Evolutionary conservation across 2,888 invertebrate species (phyloP), one percentile per base, ranked within the genome.

Genomic region (Pecten maximus): DNA sequence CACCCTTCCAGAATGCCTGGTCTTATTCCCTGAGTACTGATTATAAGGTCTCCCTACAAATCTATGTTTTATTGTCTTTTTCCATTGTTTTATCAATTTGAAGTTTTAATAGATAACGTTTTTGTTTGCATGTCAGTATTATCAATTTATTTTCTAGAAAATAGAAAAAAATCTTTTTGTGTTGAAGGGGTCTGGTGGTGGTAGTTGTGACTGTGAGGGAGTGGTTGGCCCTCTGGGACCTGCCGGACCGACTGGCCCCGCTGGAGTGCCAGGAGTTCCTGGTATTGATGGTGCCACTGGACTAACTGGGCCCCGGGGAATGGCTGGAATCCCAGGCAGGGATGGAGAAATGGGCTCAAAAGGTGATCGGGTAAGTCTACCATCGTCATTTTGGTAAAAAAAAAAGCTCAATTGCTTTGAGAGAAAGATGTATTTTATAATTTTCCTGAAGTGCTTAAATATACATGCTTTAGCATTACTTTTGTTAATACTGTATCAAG

Each of bases 311-410:
- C 89, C 90, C 23, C 89, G 90, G 88, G 94, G 94, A 19, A 89
- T 92, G n/a, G 91, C 90, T 28, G 94, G 94, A 12, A 92, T 91
- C 28, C 93, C 94, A 23, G 95, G 95, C 92, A 92, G 89, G 16
- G 90, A 93, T 88, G 94, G 94, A 35, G 89, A 93, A 35, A 93
- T 93, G 16, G 95, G 95, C 28, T 91, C 92, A 35, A 92, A 93
- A 88, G 93, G 93, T 2, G 74, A 74, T 35, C 28, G 23, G 74
- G 74, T 74, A 28, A 12, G 35, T 10, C 44, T 44, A 44, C 12
- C 44, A 44, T 6, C 8, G 12, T 44, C 12, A 44, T 44, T 44
- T 6, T 44, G 44, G 44, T 28, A n/a, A 60, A 60, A 60, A 44
- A 44, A 44, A 44, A 44, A n/a, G 6, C 6, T 44, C 44, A 44